phyloP scores from a whole-genome alignment of 2,888 invertebrate genomes.

The Drosophila robusta region DNA sequence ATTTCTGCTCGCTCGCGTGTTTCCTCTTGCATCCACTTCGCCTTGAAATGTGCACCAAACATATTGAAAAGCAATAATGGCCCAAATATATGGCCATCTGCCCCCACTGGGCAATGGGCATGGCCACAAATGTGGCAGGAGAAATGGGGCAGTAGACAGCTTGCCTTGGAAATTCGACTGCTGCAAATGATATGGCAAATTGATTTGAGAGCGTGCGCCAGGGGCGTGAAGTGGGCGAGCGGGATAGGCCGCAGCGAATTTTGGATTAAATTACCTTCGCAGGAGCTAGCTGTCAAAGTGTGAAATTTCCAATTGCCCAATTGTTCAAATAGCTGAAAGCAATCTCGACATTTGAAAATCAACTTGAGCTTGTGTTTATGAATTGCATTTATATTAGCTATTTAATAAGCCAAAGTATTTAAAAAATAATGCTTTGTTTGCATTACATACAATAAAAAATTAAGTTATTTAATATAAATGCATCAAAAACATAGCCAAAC shows the following conservation, averaged over 20 bases:
- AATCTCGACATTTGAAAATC: conserved; percentile 14
- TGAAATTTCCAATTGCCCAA: conserved; percentile 38
- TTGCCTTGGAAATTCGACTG: conserved; percentile 39
- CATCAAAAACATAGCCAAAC: too few relatives aligned
- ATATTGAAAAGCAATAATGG: conserved; percentile 64
- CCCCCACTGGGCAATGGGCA: conserved; percentile 21
- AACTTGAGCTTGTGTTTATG: background rate
- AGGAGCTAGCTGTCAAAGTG: conserved; percentile 30
- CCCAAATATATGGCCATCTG: conserved; percentile 56
- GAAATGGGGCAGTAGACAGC: conserved; percentile 9
- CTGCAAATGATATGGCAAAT: conserved; percentile 57
- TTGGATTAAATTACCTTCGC: conserved; percentile 25
- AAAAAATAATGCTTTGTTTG: background rate
- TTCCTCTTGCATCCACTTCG: conserved; percentile 3
- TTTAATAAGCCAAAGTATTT: background rate
- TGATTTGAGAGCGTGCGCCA: conserved; percentile 26
- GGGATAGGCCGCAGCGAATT: background rate
- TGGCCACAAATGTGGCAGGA: background rate
- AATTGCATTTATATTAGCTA: background rate
- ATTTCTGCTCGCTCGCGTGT: conserved; percentile 1
- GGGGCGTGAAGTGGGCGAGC: background rate
- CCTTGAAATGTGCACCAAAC: conserved; percentile 57
- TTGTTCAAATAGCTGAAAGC: conserved; percentile 16
- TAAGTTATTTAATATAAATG: too few relatives aligned
- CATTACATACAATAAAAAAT: too few relatives aligned